Base-by-base conservation (phyloP, 2,888 invertebrate species). In the Sphinx pinastri region DNA sequence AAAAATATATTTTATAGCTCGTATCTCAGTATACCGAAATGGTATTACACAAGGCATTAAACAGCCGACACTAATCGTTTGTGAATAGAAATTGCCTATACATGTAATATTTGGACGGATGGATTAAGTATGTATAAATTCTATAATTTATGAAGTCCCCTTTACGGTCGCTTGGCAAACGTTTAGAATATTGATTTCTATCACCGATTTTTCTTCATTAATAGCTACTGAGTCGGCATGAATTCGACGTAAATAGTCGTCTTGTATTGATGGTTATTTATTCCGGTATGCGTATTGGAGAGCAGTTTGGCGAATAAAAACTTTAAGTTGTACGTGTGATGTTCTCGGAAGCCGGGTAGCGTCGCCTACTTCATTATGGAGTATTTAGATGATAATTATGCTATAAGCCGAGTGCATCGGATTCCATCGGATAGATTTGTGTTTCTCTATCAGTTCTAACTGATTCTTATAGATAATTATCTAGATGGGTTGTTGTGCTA, bases 371-470 rank as follows among this genome's bases (percentile, higher is more conserved):
- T 87, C 81, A 85, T 88, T 86, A 87, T 78, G 76, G 83, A 75
- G 79, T 87, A 88, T 90, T 89, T 87, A 87, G 78, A 87, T 89
- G 85, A 84, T 89, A 89, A 90, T 90, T 85, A 86, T 82, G 77
- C 79, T 74, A 81, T 79, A 80, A 77, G 76, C 81, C 79, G 78
- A 45, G 47, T 81, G 78, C 76, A 19, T 76, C 74, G 79, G 83
- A 85, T 85, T 82, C 81, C 83, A 76, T 77, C 77, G 77, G n/a
- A 69, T 73, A 73, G 71, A 74, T 74, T 74, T 73, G 74, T 71
- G 74, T 71, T 54, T 75, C 74, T 76, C 76, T 74, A 74, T 73
- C 72, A 70, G 69, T 73, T 76, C 72, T 71, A 71, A 69, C 54
- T 63, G 52, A 69, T 52, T 54, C 69, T 45, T 54, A 60, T 69